A percentile compares a stretch with the other conserved stretches of the same genome.
These are phyloP conservation scores for human DNA, from an alignment of 2,113 vertebrate genomes.

Conservation along the genomic window DNA sequence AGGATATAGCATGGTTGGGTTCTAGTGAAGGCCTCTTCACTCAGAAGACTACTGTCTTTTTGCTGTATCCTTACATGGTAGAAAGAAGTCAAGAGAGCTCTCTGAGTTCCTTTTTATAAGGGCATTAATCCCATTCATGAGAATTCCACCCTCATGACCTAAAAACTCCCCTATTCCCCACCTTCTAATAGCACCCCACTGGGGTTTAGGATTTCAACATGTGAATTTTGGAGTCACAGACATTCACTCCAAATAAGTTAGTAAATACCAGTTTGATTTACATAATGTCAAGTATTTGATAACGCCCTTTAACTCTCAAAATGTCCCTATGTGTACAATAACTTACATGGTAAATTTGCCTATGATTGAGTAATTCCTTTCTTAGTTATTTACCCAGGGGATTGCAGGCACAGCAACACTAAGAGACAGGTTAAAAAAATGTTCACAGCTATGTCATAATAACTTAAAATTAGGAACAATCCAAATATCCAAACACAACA, in stretches of 20 bases:
- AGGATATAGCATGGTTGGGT: background rate
- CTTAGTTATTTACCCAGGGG: background rate
- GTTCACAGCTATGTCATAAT: background rate
- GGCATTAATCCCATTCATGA: background rate
- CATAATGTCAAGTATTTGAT: background rate
- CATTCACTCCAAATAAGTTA: background rate
- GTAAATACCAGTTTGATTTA: background rate
- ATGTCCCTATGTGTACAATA: background rate
- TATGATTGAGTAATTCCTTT: background rate
- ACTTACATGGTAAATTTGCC: background rate
- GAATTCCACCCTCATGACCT: background rate
- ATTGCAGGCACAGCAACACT: background rate
- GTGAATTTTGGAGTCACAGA: background rate
- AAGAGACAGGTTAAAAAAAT: background rate
- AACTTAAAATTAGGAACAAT: background rate
- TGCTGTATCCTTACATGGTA: background rate
- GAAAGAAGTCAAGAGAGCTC: background rate
- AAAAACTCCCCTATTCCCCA: background rate
- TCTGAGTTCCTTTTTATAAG: background rate
- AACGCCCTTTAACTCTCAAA: background rate
- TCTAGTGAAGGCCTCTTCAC: background rate
- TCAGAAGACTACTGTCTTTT: background rate
- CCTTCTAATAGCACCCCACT: background rate
- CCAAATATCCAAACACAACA: background rate
- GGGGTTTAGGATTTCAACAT: background rate